Percentiles rank a stretch among this genome's conserved stretches.
These are phyloP conservation scores for Cetonia aurata DNA, from an alignment of 2,888 invertebrate species.

Conservation along the genomic window DNA sequence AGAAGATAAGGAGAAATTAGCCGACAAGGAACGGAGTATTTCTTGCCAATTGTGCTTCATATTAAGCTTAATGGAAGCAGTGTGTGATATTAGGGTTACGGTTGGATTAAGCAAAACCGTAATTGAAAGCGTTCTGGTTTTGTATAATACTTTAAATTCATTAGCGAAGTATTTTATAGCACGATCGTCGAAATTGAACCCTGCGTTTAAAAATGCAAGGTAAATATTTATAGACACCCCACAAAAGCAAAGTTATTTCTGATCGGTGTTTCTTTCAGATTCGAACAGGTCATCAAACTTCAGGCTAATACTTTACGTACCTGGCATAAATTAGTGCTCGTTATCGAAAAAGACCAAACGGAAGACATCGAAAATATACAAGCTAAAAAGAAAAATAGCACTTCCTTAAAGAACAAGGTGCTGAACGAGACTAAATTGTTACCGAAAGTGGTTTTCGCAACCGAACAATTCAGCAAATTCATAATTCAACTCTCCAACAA, in stretches of 20 bases:
- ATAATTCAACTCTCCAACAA: conserved; percentile 73
- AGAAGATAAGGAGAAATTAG: conserved; percentile 66
- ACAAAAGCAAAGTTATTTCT: not conserved
- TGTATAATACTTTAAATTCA: conserved; percentile 70
- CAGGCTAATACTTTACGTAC: conserved; percentile 69
- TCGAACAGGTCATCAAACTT: conserved; percentile 71
- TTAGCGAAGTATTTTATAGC: conserved; percentile 73
- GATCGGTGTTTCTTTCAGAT: conserved; percentile 61
- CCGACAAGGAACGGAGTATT: conserved; percentile 70
- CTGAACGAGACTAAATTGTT: conserved; percentile 74
- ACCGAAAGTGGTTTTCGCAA: conserved; percentile 75
- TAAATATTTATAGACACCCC: conserved; percentile 52
- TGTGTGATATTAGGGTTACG: conserved; percentile 69
- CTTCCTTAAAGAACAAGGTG: conserved; percentile 67
- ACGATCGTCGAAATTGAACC: conserved; percentile 67
- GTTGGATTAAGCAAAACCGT: conserved; percentile 71
- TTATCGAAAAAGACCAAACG: conserved; percentile 70
- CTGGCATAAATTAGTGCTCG: conserved; percentile 71
- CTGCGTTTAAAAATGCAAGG: conserved; percentile 69
- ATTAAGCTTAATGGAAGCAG: conserved; percentile 67
- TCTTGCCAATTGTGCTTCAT: conserved; percentile 72
- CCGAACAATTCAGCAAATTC: conserved; percentile 74
- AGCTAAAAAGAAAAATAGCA: conserved; percentile 60
- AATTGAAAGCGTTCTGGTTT: conserved; percentile 70
- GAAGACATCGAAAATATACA: conserved; percentile 55